Conservation (phyloP, 2,113 vertebrate genomes). For the Scophthalmus maximus region DNA sequence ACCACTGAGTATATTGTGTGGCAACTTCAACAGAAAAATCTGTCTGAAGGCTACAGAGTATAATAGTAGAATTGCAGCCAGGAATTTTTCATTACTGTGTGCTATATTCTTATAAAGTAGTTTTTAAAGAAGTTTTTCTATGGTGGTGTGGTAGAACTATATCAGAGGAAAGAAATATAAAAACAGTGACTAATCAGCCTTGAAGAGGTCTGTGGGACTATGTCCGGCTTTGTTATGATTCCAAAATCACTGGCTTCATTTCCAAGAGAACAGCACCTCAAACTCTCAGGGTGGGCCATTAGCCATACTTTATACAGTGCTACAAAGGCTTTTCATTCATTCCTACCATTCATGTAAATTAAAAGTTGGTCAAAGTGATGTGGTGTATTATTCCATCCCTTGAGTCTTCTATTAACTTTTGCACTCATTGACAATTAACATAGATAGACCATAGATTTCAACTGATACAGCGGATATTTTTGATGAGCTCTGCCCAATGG, state of each 20-base stretch:
- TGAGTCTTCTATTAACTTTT: not conserved
- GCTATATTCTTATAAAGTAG: slow-evolving; percentile 13
- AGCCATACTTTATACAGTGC: slow-evolving; percentile 30
- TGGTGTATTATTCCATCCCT: not conserved
- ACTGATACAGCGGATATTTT: not conserved
- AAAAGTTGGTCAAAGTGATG: slow-evolving; percentile 31
- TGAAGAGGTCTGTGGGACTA: slow-evolving; percentile 35
- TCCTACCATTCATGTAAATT: slow-evolving; percentile 24
- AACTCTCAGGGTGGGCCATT: slow-evolving; percentile 29
- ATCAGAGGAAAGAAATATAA: slow-evolving; percentile 63
- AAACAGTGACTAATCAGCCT: slow-evolving; percentile 48
- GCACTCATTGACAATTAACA: slow-evolving; percentile 3
- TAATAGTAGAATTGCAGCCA: too few relatives aligned
- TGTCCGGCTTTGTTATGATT: slow-evolving; percentile 40
- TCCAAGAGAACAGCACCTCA: slow-evolving; percentile 39
- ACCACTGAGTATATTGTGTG: not conserved
- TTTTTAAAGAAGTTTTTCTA: slow-evolving; percentile 16
- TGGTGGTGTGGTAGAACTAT: slow-evolving; percentile 30
- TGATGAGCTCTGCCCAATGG: not conserved
- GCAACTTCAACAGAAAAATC: not conserved
- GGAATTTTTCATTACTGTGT: not conserved
- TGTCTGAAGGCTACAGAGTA: too few relatives aligned
- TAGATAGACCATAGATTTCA: not conserved
- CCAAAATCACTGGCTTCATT: slow-evolving; percentile 38
- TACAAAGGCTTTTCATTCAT: slow-evolving; percentile 34